These are phyloP conservation scores for Smutsia temminckii DNA, from an alignment of 2,797 vertebrate genomes.

Conservation along the genomic window DNA sequence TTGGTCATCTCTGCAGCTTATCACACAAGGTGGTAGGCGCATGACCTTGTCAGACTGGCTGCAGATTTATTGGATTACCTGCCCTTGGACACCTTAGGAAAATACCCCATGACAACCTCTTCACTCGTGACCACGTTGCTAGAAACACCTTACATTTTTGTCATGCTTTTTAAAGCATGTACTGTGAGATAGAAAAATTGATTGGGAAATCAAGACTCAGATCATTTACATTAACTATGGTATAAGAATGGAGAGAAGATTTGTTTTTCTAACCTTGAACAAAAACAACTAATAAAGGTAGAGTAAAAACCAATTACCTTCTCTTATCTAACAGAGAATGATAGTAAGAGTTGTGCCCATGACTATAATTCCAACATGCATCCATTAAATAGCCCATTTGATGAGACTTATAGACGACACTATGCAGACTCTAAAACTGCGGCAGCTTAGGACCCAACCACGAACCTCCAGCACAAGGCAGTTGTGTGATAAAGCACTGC, in stretches of 20 bases:
- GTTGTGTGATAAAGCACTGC: neutral
- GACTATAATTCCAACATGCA: neutral
- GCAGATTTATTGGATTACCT: neutral
- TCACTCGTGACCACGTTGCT: neutral
- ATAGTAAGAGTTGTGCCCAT: neutral
- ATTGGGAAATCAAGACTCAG: neutral
- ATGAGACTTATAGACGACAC: neutral
- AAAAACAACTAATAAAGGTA: neutral
- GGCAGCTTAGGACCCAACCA: neutral
- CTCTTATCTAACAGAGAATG: neutral
- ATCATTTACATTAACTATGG: neutral
- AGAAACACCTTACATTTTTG: neutral
- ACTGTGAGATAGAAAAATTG: neutral
- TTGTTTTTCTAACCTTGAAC: neutral
- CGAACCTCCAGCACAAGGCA: neutral
- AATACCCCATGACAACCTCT: neutral
- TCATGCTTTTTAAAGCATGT: neutral
- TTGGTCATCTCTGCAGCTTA: neutral
- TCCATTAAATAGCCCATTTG: neutral
- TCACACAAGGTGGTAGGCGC: neutral
- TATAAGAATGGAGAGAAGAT: neutral
- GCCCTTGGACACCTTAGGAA: neutral
- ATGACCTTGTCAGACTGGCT: neutral
- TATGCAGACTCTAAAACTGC: neutral
- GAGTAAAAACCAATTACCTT: neutral